Evolutionary conservation across 2,113 vertebrate genomes (phyloP), one percentile per base, ranked within the genome.

Genomic region (Sorex araneus): DNA sequence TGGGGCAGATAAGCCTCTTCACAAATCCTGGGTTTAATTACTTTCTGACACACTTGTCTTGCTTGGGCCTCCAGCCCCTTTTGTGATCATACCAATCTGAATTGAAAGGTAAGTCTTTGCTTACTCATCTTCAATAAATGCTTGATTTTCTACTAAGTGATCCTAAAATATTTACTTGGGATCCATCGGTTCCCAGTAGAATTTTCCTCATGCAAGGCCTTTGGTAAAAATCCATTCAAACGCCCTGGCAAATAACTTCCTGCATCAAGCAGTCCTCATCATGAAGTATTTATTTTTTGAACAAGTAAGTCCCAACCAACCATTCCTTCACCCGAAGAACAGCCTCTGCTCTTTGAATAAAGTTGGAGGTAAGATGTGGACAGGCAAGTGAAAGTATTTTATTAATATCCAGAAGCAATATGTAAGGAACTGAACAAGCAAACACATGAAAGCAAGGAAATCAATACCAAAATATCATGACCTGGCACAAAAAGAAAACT

Each of bases 1-100:
- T 95, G 95, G 45, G 92, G 96, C 95, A 85, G 19, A 83, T 97
- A 96, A 97, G 98, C 93, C 94, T 97, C 94, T 94, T 95, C 96
- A 75, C 95, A 97, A 97, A 97, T 97, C 97, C 94, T 90, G 95
- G 95, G 96, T 95, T 96, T 97, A 98, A 97, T 97, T 97, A 96
- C 96, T 96, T 96, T 88, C 91, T 92, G 94, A 97, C 97, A 97
- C 93, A 95, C 97, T 97, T 97, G 93, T 95, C 91, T 88, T 15
- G 81, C 87, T 75, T 96, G 89, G 81, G 95, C 94, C 94, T 97
- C 96, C 91, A 97, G 91, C 91, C 96, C 92, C 94, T 94, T 97
- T 96, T 95, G 89, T 95, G 83, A 71, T 96, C 94, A 85, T 90
- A 94, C 93, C 93, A 95, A 80, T 73, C 69, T 90, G 69, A 95